Evolutionary conservation across 2,888 invertebrate genomes (phyloP), one percentile per base, ranked within the genome.

Genomic region (Melitaea athalia): DNA sequence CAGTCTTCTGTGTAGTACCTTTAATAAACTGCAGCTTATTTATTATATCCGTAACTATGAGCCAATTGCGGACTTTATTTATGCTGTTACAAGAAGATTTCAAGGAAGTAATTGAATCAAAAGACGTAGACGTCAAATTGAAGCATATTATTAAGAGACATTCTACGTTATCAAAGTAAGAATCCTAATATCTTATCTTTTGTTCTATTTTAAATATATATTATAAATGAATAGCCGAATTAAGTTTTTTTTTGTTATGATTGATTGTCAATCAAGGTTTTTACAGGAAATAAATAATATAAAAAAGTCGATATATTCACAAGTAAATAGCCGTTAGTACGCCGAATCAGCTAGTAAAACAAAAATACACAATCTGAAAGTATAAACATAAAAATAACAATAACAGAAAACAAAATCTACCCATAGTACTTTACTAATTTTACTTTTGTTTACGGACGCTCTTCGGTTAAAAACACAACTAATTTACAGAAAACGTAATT

Each of bases 401-500:
- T 38, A 49, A n/a, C n/a, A 49, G 47, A 5, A 11, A 10, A 47
- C 11, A 11, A 5, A 47, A 14, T 12, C 14, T 49, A 49, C n/a
- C n/a, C 4, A n/a, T n/a, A 49, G 47, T 49, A n/a, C 47, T 49
- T 14, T 49, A 14, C 47, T 2, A n/a, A 14, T 3, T n/a, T 49
- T 49, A 49, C 5, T 49, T 14, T 49, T 49, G 14, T n/a, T n/a
- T n/a, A 14, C 14, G 14, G n/a, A n/a, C 14, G n/a, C 4, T 11
- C n/a, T n/a, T 47, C 14, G n/a, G n/a, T 49, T 49, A n/a, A 49
- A 49, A 49, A 49, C n/a, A n/a, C n/a, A n/a, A 49, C 47, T n/a
- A 49, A 14, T 49, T 14, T 49, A 49, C n/a, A 49, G 47, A 49
- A 59, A 60, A n/a, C 15, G 10, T 80, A 77, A 83, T 81, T 83